A percentile compares a stretch with the other conserved stretches of the same genome.
Conservation (phyloP, 2,888 invertebrate species). For the Scaptomyza tumidula region DNA sequence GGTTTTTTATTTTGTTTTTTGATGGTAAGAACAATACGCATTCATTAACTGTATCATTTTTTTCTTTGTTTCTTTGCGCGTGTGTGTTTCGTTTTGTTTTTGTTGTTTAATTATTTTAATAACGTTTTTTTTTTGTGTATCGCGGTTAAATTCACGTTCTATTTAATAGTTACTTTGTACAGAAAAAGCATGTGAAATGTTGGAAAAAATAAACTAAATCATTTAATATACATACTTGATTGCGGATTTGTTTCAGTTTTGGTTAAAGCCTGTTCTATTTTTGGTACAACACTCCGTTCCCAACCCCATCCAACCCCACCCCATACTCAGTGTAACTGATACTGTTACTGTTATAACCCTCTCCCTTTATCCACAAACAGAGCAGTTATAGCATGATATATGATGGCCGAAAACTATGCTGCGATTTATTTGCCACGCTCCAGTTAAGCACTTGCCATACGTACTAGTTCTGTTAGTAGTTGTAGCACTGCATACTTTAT, state of each 20-base stretch:
- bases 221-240: conserved; percentile 39
- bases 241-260: background rate
- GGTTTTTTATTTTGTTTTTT: background rate
- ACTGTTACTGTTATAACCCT: background rate
- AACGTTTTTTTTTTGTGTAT: conserved; percentile 54
- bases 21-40: background rate
- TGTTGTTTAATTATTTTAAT: conserved; percentile 17
- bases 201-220: conserved; percentile 53
- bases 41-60: too few relatives aligned
- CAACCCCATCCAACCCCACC: too few relatives aligned
- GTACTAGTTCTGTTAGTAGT: background rate
- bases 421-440: conserved; percentile 73
- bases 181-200: conserved; percentile 79
- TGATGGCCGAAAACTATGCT: conserved; percentile 55
- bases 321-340: too few relatives aligned
- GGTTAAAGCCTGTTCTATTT: background rate
- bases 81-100: conserved; percentile 40
- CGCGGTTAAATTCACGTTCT: conserved; percentile 74
- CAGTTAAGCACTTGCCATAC: conserved; percentile 56
- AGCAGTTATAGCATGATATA: conserved; percentile 49
- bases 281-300: background rate
- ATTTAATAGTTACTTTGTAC: conserved; percentile 72
- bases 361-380: background rate
- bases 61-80: conserved; percentile 1
- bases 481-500: conserved; percentile 63